Percentiles rank a stretch among this genome's conserved stretches.
phyloP scores from a whole-genome alignment of 92 coral and sea anemone species.

The Porites evermanni region DNA sequence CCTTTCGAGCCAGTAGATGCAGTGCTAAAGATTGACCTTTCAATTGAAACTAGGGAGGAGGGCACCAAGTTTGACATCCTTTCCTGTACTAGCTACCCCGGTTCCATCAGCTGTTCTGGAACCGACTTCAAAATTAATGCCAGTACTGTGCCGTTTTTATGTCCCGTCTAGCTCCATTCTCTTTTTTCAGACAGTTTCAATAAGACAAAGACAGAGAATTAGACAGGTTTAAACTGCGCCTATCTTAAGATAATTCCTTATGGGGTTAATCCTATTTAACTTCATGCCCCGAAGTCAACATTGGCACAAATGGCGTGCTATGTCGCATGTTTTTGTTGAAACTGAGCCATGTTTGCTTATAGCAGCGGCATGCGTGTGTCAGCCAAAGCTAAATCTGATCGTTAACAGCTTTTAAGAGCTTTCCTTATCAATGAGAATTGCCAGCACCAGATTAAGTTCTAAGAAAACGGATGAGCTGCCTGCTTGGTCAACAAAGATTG shows the following conservation, averaged over 20 bases:
- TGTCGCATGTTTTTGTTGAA: constrained; percentile 11
- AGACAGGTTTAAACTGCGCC: neutral
- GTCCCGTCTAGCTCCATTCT: neutral
- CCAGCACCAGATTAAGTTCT: neutral
- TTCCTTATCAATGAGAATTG: neutral
- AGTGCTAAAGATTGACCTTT: no score
- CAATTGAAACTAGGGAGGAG: no score
- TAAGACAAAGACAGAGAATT: neutral
- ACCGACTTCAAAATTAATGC: no score
- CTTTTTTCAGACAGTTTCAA: neutral
- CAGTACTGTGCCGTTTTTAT: no score
- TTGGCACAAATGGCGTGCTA: neutral
- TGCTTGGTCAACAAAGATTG: neutral
- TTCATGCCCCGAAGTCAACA: neutral
- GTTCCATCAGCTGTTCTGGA: no score
- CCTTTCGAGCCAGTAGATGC: no score
- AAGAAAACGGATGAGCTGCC: neutral
- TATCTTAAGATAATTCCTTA: neutral
- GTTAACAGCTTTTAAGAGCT: constrained; percentile 16
- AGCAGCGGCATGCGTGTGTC: neutral
- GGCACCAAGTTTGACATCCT: no score
- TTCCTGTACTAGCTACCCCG: no score
- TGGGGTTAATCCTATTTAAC: neutral
- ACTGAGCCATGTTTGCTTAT: constrained; percentile 6
- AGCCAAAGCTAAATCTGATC: neutral